Evolutionary conservation across 2,113 vertebrate genomes (phyloP).

Genomic region (Micronycteris hirsuta): DNA sequence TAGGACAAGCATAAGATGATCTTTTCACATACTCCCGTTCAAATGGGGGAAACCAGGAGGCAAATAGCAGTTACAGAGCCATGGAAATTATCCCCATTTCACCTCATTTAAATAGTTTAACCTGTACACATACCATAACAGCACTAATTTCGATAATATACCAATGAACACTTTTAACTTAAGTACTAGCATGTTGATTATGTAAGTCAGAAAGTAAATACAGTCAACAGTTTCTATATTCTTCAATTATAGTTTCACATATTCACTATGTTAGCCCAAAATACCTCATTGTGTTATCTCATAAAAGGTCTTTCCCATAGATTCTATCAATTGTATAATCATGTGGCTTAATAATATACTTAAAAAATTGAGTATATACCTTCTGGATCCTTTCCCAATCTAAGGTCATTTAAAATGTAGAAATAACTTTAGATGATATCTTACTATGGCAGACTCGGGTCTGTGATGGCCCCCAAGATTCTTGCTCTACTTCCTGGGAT

Average conservation of each 20-base stretch:
- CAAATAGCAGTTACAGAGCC: background rate
- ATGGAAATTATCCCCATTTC: background rate
- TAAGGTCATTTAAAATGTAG: background rate
- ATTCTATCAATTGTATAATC: background rate
- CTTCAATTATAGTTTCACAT: background rate
- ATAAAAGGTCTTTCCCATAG: background rate
- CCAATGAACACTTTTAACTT: background rate
- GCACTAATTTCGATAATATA: background rate
- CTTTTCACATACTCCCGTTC: background rate
- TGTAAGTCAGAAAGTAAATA: background rate
- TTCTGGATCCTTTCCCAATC: background rate
- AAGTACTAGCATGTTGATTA: background rate
- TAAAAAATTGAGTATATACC: background rate
- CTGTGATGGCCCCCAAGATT: background rate
- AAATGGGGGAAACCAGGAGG: background rate
- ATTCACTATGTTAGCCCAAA: background rate
- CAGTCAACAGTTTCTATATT: background rate
- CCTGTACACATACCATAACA: background rate
- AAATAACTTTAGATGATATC: background rate
- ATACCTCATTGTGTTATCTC: background rate
- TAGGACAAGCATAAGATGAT: background rate
- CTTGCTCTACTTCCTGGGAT: background rate
- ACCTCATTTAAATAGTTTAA: background rate
- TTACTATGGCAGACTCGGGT: background rate
- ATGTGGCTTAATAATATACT: background rate